A percentile compares a stretch with the other conserved stretches of the same genome.
phyloP scores from a whole-genome alignment of 2,797 vertebrate genomes.

The Channallabes apus region DNA sequence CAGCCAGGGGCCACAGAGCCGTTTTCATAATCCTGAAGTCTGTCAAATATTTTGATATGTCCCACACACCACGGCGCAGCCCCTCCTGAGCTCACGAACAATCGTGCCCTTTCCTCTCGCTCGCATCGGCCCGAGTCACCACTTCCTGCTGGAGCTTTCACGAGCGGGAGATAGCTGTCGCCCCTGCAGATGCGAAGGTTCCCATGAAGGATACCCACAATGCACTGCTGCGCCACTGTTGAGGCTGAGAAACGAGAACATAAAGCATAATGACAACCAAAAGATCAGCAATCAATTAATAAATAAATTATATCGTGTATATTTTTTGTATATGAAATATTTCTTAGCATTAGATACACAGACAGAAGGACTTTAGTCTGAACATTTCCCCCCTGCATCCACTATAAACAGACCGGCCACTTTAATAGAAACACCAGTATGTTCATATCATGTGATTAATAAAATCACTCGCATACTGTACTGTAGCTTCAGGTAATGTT shows the following conservation, averaged over 20 bases:
- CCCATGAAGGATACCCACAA: slow-evolving; percentile 81
- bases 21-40: slow-evolving; percentile 97
- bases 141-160: slow-evolving; percentile 91
- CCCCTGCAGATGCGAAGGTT: slow-evolving; percentile 91
- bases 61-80: slow-evolving; percentile 93
- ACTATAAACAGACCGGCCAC: background rate
- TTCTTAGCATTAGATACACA: too few relatives aligned
- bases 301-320: background rate
- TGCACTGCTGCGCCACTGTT: slow-evolving; percentile 48
- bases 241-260: background rate
- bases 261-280: background rate
- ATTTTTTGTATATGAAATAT: background rate
- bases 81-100: slow-evolving; percentile 78
- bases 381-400: too few relatives aligned
- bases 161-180: slow-evolving; percentile 81
- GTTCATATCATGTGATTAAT: background rate
- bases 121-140: slow-evolving; percentile 86
- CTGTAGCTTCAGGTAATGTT: background rate
- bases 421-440: background rate
- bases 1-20: slow-evolving; percentile 79
- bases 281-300: background rate
- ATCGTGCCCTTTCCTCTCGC: slow-evolving; percentile 74
- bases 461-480: background rate
- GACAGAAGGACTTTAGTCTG: too few relatives aligned
- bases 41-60: slow-evolving; percentile 99